Conservation (phyloP, 2,113 vertebrate species). For the Sialia sialis region DNA sequence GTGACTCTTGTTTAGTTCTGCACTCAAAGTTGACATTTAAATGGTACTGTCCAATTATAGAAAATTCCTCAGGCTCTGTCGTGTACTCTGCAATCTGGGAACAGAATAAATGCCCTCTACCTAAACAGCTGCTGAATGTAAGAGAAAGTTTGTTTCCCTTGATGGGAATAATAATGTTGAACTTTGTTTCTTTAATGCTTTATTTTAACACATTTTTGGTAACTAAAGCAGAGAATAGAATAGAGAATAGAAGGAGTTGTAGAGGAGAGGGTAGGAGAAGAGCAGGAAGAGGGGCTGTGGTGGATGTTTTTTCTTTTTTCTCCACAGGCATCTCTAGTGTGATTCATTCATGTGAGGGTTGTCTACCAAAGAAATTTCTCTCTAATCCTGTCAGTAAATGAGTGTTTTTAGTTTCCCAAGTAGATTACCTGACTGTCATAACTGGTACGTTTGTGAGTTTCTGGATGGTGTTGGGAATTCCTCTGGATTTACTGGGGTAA, state of each 20-base stretch:
- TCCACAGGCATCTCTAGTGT: background rate
- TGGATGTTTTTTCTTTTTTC: background rate
- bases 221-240: background rate
- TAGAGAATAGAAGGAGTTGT: background rate
- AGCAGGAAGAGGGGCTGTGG: background rate
- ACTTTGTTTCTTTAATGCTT: background rate
- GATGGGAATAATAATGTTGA: background rate
- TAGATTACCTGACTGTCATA: background rate
- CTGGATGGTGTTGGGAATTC: background rate
- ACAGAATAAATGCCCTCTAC: background rate
- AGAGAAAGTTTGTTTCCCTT: background rate
- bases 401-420: background rate
- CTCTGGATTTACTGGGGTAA: background rate
- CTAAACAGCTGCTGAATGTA: background rate
- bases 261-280: background rate
- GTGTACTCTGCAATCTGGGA: background rate
- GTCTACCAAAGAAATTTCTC: background rate
- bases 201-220: background rate
- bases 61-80: background rate
- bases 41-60: background rate
- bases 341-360: background rate
- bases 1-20: background rate
- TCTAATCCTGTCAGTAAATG: background rate
- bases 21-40: background rate
- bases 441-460: background rate